Conservation (phyloP, 2,797 vertebrate genomes). For the Coluber constrictor region DNA sequence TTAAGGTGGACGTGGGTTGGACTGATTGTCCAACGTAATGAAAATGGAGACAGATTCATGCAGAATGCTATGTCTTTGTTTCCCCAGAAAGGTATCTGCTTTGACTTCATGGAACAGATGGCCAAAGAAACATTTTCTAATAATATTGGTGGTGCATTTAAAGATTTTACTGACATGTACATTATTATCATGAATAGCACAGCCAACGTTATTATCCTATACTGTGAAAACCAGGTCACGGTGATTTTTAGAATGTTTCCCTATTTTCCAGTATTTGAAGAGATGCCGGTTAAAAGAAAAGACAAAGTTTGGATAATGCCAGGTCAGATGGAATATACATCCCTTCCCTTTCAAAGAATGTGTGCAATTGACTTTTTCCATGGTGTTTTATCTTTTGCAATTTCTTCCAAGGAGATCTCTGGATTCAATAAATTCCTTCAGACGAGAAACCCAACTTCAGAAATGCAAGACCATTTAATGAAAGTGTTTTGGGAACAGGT, state of each 20-base stretch:
- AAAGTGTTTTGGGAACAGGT: not conserved
- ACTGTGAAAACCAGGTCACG: not conserved
- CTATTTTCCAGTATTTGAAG: not conserved
- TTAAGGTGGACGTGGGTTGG: not conserved
- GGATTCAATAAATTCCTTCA: not conserved
- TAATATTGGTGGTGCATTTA: not conserved
- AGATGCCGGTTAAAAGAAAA: not conserved
- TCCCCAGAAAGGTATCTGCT: not conserved
- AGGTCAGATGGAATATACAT: not conserved
- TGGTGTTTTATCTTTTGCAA: not conserved
- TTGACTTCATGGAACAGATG: not conserved
- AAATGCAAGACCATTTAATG: not conserved
- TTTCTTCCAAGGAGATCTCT: not conserved
- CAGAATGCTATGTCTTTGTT: not conserved
- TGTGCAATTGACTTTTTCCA: not conserved
- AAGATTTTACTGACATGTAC: not conserved
- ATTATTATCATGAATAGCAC: not conserved
- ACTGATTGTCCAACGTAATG: not conserved
- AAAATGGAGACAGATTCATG: not conserved
- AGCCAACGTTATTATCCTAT: not conserved
- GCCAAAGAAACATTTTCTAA: not conserved
- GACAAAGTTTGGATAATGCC: not conserved
- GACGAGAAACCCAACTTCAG: not conserved
- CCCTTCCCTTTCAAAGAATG: not conserved
- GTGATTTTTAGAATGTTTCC: not conserved